These are phyloP conservation scores for Neuroterus valhalla DNA, from an alignment of 1,140 invertebrate genomes.

Conservation along the genomic window DNA sequence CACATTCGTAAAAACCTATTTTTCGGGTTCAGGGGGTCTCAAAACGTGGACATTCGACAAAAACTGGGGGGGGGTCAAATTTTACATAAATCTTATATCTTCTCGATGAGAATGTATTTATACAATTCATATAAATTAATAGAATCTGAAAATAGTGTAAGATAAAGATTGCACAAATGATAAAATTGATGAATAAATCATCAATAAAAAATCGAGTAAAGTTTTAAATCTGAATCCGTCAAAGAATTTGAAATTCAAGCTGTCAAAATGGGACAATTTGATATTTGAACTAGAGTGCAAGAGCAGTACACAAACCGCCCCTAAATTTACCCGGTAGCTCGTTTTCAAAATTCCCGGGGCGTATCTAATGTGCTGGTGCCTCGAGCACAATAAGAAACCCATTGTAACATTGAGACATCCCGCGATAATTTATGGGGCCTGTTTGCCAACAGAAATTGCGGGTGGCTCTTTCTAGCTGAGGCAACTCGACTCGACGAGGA, in stretches of 20 bases:
- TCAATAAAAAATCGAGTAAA: too few species aligned
- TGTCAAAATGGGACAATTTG: not conserved
- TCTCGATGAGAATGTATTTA: too few species aligned
- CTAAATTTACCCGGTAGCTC: constrained; percentile 52
- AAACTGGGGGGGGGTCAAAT: too few species aligned
- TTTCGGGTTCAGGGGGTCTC: too few species aligned
- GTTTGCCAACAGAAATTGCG: constrained; percentile 66
- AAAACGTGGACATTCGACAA: too few species aligned
- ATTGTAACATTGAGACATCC: constrained; percentile 42
- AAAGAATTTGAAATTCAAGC: not conserved
- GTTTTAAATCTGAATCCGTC: too few species aligned
- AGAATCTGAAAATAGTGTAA: too few species aligned
- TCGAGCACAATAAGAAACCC: constrained; percentile 37
- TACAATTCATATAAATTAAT: too few species aligned
- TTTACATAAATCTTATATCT: too few species aligned
- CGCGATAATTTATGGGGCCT: constrained; percentile 59
- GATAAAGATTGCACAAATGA: too few species aligned
- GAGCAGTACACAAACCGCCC: constrained; percentile 47
- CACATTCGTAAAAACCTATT: too few species aligned
- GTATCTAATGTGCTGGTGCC: constrained; percentile 51
- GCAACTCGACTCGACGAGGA: constrained; percentile 22
- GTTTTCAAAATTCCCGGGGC: constrained; percentile 35
- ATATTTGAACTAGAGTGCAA: not conserved
- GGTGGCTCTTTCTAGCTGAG: constrained; percentile 52
- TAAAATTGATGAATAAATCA: too few species aligned